A percentile compares a stretch with the other conserved stretches of the same genome.
These are phyloP conservation scores for Leptinotarsa texana DNA, from an alignment of 1,140 invertebrate species.

Conservation along the genomic window DNA sequence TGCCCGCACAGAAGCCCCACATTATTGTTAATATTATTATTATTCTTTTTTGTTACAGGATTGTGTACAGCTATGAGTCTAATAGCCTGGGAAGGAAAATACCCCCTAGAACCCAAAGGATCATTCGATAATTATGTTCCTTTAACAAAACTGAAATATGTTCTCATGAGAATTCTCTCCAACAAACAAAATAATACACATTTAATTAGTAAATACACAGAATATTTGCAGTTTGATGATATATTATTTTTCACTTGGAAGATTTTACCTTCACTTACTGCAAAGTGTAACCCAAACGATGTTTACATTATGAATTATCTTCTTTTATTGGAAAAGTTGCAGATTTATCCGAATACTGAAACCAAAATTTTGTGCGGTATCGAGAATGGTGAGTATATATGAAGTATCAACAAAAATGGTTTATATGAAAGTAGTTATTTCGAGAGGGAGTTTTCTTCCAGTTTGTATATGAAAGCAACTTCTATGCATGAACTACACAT, in stretches of 20 bases:
- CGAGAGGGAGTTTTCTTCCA: too few species aligned
- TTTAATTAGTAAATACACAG: slow-evolving; percentile 65
- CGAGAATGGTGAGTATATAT: slow-evolving; percentile 51
- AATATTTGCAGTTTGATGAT: slow-evolving; percentile 68
- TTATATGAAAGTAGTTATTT: too few species aligned
- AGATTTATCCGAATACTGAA: slow-evolving; percentile 42
- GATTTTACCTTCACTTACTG: slow-evolving; percentile 60
- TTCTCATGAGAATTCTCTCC: slow-evolving; percentile 63
- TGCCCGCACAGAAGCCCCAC: too few species aligned
- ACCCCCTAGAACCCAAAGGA: slow-evolving; percentile 59
- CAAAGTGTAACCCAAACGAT: slow-evolving; percentile 63
- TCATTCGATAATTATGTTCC: slow-evolving; percentile 64
- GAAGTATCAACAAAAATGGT: neutral
- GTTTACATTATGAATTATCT: slow-evolving; percentile 73
- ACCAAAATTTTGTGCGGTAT: slow-evolving; percentile 55
- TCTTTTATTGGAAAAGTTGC: slow-evolving; percentile 67
- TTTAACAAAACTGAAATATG: slow-evolving; percentile 62
- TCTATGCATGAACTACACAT: too few species aligned
- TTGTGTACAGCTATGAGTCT: slow-evolving; percentile 70
- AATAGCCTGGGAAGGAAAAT: slow-evolving; percentile 66
- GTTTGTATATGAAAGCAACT: too few species aligned
- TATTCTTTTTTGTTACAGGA: slow-evolving; percentile 51
- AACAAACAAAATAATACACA: slow-evolving; percentile 58
- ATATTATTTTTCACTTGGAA: slow-evolving; percentile 65
- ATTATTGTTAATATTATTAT: too few species aligned